phyloP scores from a whole-genome alignment of 1,140 invertebrate genomes.

The Pseudobourletiella spinata region DNA sequence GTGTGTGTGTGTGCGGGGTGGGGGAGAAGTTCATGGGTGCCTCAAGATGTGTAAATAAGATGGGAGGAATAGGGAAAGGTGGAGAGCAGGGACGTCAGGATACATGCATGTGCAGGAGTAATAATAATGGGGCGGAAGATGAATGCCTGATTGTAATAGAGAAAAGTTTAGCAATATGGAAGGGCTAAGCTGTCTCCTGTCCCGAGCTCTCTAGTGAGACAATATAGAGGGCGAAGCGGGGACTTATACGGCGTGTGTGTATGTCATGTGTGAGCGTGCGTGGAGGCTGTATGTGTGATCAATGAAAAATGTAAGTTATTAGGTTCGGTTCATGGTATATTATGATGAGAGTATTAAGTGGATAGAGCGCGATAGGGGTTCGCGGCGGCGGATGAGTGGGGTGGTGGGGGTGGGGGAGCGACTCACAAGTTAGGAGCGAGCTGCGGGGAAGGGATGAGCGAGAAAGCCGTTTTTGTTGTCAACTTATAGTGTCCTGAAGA shows the following conservation, averaged over 20 bases:
- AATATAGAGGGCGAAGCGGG: too few species aligned
- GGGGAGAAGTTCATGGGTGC: not conserved
- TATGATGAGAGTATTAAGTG: slow-evolving; percentile 9
- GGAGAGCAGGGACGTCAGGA: not conserved
- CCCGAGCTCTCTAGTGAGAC: not conserved
- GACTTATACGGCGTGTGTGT: not conserved
- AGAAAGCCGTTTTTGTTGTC: slow-evolving; percentile 29
- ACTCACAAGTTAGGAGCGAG: too few species aligned
- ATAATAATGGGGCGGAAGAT: slow-evolving; percentile 9
- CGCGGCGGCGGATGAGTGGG: not conserved
- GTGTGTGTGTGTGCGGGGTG: too few species aligned
- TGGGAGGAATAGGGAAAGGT: not conserved
- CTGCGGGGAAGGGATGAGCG: too few species aligned
- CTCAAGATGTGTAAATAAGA: not conserved
- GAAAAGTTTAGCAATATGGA: slow-evolving; percentile 22
- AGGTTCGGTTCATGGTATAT: slow-evolving; percentile 12
- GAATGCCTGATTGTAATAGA: slow-evolving; percentile 11
- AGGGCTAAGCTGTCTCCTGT: not conserved
- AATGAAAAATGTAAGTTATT: slow-evolving; percentile 32
- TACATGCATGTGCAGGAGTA: not conserved
- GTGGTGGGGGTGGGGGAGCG: not conserved
- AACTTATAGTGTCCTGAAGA: slow-evolving; percentile 26
- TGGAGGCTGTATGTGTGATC: slow-evolving; percentile 16
- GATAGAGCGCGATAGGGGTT: slow-evolving; percentile 4
- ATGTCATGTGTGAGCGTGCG: not conserved